Evolutionary conservation across 2,113 vertebrate genomes (phyloP), one percentile per base, ranked within the genome.

Genomic region (Myocastor coypus): DNA sequence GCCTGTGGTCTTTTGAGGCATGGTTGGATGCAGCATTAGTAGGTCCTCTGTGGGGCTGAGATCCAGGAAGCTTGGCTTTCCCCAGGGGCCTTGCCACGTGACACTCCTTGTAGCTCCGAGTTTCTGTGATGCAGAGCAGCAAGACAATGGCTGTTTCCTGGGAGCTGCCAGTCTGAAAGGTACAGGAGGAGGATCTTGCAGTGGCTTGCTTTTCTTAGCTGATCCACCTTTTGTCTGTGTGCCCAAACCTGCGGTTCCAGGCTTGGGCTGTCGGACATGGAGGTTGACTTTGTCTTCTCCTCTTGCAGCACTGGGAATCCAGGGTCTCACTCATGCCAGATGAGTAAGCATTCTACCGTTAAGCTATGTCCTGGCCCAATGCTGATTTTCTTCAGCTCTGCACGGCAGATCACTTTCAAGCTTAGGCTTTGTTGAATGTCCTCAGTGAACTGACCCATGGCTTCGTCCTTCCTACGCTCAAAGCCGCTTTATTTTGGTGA

Each of bases 221-320:
- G 26, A 2, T 17, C 46, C 13, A 0, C 20, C 16, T 71, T 17
- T 22, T 77, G 75, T 61, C 40, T 9, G 14, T 19, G 26, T 28
- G 46, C 57, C 26, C 16, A 1, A 7, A 1, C 3, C 57, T 1
- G 4, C 20, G 4, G 0, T 19, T 22, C 0, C 1, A 3, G 2
- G 28, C 32, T 73, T 2, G 16, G 2, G 71, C 34, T 24, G 37
- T 32, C 12, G 20, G 40, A 1, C 4, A 1, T 0, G 26, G 1
- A n/a, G 28, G 28, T 28, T n/a, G 22, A 0, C 1, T 46, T 73
- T 68, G 42, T 28, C 9, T 13, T 40, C 14, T 3, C n/a, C n/a
- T n/a, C n/a, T n/a, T n/a, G n/a, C n/a, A n/a, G n/a, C n/a, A n/a
- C n/a, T n/a, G n/a, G n/a, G n/a, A n/a, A n/a, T n/a, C n/a, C n/a